These are phyloP conservation scores for Bubo blakistoni DNA, from an alignment of 2,113 vertebrate species.

Conservation along the genomic window DNA sequence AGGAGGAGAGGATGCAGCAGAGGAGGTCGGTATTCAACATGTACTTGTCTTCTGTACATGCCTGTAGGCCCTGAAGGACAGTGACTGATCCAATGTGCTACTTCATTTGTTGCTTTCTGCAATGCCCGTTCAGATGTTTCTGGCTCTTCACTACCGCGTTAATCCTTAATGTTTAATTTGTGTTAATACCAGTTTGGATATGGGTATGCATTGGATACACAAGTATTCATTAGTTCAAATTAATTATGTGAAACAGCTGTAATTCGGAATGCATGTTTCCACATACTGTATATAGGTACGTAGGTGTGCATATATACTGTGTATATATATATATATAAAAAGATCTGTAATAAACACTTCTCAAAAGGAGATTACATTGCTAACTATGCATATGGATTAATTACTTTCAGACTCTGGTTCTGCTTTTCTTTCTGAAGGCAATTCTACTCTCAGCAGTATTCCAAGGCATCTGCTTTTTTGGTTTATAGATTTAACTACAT, in stretches of 20 bases:
- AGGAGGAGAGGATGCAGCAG: conserved; percentile 95
- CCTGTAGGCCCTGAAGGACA: conserved; percentile 1
- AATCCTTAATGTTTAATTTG: background rate
- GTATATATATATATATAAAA: background rate
- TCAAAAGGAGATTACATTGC: conserved; percentile 39
- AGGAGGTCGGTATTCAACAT: conserved; percentile 80
- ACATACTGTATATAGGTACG: background rate
- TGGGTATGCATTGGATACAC: background rate
- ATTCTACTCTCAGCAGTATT: background rate
- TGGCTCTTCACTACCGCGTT: background rate
- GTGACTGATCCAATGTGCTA: background rate
- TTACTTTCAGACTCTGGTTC: conserved; percentile 35
- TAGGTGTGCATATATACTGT: conserved; percentile 14
- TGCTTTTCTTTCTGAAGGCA: conserved; percentile 27
- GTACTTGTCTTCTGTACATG: background rate
- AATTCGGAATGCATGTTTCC: conserved; percentile 36
- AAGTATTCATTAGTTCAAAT: background rate
- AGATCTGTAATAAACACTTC: conserved; percentile 53
- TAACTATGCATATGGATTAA: conserved; percentile 35
- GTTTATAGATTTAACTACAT: background rate
- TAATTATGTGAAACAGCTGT: conserved; percentile 3
- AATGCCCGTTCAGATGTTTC: background rate
- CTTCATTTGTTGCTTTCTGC: background rate
- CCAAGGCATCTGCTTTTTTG: background rate
- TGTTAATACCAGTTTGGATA: background rate